These are phyloP conservation scores for Trimorus sp. DNA, from an alignment of 2,888 invertebrate species.

Conservation along the genomic window DNA sequence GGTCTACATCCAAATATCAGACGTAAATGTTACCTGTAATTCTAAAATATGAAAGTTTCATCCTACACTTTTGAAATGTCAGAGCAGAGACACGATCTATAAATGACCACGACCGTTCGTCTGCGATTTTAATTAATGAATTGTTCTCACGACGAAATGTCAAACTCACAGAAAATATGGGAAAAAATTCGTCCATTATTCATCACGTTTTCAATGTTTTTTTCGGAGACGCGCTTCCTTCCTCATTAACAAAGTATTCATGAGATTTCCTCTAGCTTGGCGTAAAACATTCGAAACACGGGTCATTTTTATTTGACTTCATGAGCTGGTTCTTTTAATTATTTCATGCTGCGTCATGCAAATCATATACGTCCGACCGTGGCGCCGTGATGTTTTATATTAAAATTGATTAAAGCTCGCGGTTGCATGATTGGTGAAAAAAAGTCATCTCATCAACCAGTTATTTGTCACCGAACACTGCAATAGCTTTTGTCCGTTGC, in stretches of 20 bases:
- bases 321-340: slow-evolving; percentile 30
- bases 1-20: too few species aligned
- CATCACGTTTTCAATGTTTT: slow-evolving; percentile 35
- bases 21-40: too few species aligned
- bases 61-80: too few species aligned
- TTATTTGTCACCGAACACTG: background rate
- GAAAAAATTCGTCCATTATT: slow-evolving; percentile 41
- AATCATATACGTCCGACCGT: slow-evolving; percentile 7
- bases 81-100: background rate
- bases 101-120: background rate
- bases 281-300: slow-evolving; percentile 45
- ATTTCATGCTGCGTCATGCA: slow-evolving; percentile 18
- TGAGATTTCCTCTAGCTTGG: slow-evolving; percentile 32
- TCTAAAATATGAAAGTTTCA: too few species aligned
- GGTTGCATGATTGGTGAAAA: slow-evolving; percentile 4
- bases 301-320: slow-evolving; percentile 43
- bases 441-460: background rate
- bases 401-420: slow-evolving; percentile 22
- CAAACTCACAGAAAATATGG: slow-evolving; percentile 28
- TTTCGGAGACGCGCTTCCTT: slow-evolving; percentile 21
- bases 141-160: slow-evolving; percentile 10
- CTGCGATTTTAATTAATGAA: slow-evolving; percentile 27
- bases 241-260: slow-evolving; percentile 45
- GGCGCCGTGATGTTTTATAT: slow-evolving; percentile 25
- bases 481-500: slow-evolving; percentile 8